Percentiles rank a stretch among this genome's conserved stretches.
Evolutionary conservation across 2,888 invertebrate species (phyloP).

Genomic region (Eretmocerus hayati): DNA sequence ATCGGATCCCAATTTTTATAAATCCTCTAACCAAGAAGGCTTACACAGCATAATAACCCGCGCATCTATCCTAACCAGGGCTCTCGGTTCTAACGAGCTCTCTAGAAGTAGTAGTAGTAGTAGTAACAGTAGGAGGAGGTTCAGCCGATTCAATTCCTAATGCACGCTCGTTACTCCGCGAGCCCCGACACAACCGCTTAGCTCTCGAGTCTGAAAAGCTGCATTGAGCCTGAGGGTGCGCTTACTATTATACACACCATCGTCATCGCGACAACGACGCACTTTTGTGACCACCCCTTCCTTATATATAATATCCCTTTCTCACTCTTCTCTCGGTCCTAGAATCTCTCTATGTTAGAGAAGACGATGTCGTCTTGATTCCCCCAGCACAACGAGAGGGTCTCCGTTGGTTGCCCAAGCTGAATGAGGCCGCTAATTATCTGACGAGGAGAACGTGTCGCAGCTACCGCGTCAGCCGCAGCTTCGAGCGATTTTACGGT

Average conservation of each 20-base stretch:
- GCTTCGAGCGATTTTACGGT: constrained; percentile 17
- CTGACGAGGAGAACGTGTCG: not conserved
- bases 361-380: not conserved
- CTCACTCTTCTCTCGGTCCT: not conserved
- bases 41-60: no score
- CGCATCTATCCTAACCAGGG: no score
- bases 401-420: not conserved
- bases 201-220: no score
- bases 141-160: constrained; percentile 36
- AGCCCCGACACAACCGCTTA: constrained; percentile 13
- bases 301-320: not conserved
- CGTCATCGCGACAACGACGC: no score
- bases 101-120: no score
- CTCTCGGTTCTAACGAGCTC: no score
- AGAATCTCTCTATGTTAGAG: not conserved
- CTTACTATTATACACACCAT: no score
- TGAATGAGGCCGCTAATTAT: constrained; percentile 21
- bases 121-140: no score
- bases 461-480: not conserved
- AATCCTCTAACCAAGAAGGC: no score
- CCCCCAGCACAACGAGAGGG: not conserved
- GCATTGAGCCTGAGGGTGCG: no score
- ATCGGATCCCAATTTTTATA: no score
- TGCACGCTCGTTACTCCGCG: constrained; percentile 33
- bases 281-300: not conserved